These are phyloP conservation scores for Tromatobia lineatoria DNA, from an alignment of 2,888 invertebrate species.

Conservation along the genomic window DNA sequence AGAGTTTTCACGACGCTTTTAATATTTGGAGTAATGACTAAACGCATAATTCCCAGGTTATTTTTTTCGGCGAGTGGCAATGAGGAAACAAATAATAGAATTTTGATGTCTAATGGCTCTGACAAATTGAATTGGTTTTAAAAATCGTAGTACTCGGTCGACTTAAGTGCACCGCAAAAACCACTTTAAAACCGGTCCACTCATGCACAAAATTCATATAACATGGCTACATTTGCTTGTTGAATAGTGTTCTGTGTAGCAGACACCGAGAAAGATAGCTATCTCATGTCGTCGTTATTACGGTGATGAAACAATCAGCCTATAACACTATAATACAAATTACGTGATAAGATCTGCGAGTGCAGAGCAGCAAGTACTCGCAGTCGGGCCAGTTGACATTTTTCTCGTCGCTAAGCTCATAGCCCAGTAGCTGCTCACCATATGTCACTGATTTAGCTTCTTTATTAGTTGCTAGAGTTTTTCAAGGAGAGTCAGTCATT, in stretches of 20 bases:
- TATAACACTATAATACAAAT: conserved; percentile 63
- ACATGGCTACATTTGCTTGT: background rate
- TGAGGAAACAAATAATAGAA: no score
- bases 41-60: no score
- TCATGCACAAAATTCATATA: background rate
- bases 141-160: no score
- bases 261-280: conserved; percentile 51
- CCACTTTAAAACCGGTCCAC: background rate
- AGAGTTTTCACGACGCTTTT: no score
- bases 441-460: conserved; percentile 26
- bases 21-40: no score
- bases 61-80: no score
- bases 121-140: no score
- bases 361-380: conserved; percentile 43
- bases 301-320: conserved; percentile 67
- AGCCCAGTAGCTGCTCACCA: conserved; percentile 41
- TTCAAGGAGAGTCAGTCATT: no score
- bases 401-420: conserved; percentile 31
- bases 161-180: no score
- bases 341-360: conserved; percentile 61
- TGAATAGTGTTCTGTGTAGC: background rate
- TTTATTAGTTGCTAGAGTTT: no score
- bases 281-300: conserved; percentile 61
- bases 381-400: conserved; percentile 49
- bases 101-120: no score